Evolutionary conservation across 2,113 vertebrate species (phyloP).

Genomic region (Burhinus oedicnemus): DNA sequence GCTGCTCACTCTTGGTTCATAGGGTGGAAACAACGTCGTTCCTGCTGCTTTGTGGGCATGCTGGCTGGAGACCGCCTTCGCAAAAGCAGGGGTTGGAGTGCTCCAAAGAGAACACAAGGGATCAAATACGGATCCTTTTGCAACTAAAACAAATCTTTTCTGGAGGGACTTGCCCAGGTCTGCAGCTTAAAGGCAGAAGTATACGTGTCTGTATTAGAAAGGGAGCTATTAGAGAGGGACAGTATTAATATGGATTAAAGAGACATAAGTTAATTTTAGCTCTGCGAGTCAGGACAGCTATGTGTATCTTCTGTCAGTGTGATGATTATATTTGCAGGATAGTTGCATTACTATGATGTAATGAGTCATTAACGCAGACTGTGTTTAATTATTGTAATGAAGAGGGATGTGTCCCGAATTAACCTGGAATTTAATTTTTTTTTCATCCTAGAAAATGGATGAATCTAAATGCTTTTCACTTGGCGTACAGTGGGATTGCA

Average conservation of each 20-base stretch:
- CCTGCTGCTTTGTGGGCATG: rapidly evolving
- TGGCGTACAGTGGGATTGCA: neutral
- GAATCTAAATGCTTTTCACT: neutral
- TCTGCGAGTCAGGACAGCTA: neutral
- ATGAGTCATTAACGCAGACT: neutral
- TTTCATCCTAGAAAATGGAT: neutral
- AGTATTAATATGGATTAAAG: neutral
- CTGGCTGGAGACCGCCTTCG: neutral
- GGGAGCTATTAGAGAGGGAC: neutral
- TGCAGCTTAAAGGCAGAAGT: neutral
- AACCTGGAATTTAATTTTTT: neutral
- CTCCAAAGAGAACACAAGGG: neutral
- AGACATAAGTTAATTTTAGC: neutral
- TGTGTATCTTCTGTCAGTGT: neutral
- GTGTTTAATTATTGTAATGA: neutral
- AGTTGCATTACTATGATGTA: neutral
- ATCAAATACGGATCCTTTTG: neutral
- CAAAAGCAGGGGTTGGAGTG: neutral
- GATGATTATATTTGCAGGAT: neutral
- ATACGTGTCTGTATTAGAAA: neutral
- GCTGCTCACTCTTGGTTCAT: neutral
- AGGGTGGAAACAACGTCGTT: rapidly evolving
- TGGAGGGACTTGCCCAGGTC: neutral
- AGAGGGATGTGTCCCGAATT: neutral
- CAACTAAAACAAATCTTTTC: neutral